phyloP scores from a whole-genome alignment of 30 jellyfish, hydroid and myxozoan genomes.

The Hydractinia symbiolongicarpus region DNA sequence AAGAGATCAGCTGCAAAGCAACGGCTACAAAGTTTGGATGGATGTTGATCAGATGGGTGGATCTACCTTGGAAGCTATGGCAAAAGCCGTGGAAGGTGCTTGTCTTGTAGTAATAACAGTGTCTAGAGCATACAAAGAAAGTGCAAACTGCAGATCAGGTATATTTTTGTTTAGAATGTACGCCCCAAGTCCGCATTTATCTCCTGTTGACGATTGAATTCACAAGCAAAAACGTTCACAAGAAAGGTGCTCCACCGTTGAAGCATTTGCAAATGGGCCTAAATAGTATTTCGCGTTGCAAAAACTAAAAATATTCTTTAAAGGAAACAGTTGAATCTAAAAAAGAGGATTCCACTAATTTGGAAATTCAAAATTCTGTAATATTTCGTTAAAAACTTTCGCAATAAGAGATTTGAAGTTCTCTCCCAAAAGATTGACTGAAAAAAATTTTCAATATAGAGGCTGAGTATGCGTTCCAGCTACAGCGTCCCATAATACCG shows the following conservation, averaged over 20 bases:
- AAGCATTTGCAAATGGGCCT: too few species aligned
- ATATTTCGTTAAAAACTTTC: neutral
- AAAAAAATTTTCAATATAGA: constrained; percentile 21
- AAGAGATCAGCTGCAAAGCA: constrained; percentile 42
- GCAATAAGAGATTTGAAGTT: neutral
- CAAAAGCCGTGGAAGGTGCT: constrained; percentile 77
- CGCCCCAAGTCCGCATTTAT: neutral
- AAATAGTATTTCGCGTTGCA: too few species aligned
- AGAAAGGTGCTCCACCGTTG: too few species aligned
- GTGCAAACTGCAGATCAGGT: constrained; percentile 88
- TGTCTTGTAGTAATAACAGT: constrained; percentile 51
- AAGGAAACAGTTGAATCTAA: too few species aligned
- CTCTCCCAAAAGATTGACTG: neutral
- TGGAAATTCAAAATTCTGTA: too few species aligned
- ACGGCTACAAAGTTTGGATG: constrained; percentile 84
- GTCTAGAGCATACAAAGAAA: constrained; percentile 62
- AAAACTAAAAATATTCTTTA: too few species aligned
- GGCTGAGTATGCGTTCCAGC: constrained; percentile 87
- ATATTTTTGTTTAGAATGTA: neutral
- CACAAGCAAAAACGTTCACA: too few species aligned
- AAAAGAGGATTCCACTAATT: too few species aligned
- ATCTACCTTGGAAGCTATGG: constrained; percentile 83
- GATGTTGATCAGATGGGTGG: constrained; percentile 85
- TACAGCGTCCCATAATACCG: constrained; percentile 48
- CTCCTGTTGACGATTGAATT: too few species aligned